Base-by-base conservation (phyloP, 2,797 vertebrate species). In the Gobio occitaniae region DNA sequence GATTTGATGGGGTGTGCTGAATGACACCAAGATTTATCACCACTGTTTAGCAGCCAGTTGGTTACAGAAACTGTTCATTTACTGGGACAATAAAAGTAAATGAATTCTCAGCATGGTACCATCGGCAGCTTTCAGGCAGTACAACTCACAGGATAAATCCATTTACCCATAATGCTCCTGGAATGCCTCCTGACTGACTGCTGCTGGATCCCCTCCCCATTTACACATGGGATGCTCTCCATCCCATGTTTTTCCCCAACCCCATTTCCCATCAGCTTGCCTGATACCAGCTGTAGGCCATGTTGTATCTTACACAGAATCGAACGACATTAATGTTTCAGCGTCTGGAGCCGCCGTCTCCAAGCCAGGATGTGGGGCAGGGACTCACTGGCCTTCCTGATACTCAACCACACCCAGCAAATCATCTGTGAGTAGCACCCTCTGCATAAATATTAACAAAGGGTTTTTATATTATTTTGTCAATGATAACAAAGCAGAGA, bases 271-370 rank as follows among this genome's bases (percentile, higher is more conserved):
- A 92, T 93, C 94, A 93, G 94, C 95, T 93, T 95, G 94, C 94
- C 95, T 96, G 94, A 93, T 95, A 93, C 93, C 93, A 93, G 93
- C 84, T 90, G 86, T 89, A 91, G 94, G 95, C 94, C 95, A 94
- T 96, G 95, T 96, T 95, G 94, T 95, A 95, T 94, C 93, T 96
- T 92, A 95, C 93, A 90, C 95, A 99, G 97, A 98, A 98, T 95
- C 97, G 97, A 94, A 98, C 97, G 78, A 96, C 98, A 86, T 96
- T 98, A 96, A 97, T 99, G 96, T 98, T 99, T 96, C 97, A 98
- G 95, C 97, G 96, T 90, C 96, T 98, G 97, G 98, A 97, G 92
- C 97, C 97, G 0, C 95, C 96, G 0, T 97, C 97, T 80, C 97
- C 97, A 8, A 91, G 94, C 21, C 96, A 97, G 92, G 97, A 98